Base-by-base conservation (phyloP, 30 jellyfish, hydroid and myxozoan species). In the Hydractinia symbiolongicarpus region DNA sequence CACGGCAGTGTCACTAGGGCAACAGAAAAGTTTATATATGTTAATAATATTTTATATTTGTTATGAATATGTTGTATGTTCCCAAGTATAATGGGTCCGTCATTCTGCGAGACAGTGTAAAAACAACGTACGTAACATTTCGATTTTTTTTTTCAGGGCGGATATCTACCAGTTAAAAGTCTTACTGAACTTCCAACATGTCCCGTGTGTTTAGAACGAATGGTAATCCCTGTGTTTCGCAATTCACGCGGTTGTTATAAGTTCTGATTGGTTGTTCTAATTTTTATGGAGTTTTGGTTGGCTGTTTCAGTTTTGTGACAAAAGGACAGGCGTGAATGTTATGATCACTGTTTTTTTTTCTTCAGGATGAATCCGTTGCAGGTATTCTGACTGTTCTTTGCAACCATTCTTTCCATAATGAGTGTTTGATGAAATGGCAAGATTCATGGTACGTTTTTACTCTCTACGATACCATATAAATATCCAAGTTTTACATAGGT, bases 171-270 rank as follows among this genome's bases (percentile, higher is more conserved):
- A 13, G 95, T 86, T 13, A 56, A 89, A 44, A 95, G 97, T 14
- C 75, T 90, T 64, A 86, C 94, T 4, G 97, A 90, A 67, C 84
- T 90, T 13, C 97, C 97, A 9, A 90, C 87, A 4, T 90, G 97
- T 69, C 97, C 97, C 7, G 97, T 90, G 21, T 90, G 97, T 57
- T 81, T 90, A 53, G 97, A 90, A 72, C 94, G 95, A 77, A 90
- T 90, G 97, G 97, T 89, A 85, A 50, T 86, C 44, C 44, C 44
- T 2, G 44, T 30, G 44, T 30, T 30, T 30, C 44, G 44, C 2
- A 30, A 30, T 30, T 30, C 44, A 11, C 69, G 19, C 17, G 69
- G 69, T 11, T 58, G 69, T 13, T 58, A 11, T 58, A 0, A 58
- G 69, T 58, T 13, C 15, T 58, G 69, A 11, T 58, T 16, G 69